Evolutionary conservation across 2,797 vertebrate genomes (phyloP), one percentile per base, ranked within the genome.

Genomic region (Moxostoma hubbsi): DNA sequence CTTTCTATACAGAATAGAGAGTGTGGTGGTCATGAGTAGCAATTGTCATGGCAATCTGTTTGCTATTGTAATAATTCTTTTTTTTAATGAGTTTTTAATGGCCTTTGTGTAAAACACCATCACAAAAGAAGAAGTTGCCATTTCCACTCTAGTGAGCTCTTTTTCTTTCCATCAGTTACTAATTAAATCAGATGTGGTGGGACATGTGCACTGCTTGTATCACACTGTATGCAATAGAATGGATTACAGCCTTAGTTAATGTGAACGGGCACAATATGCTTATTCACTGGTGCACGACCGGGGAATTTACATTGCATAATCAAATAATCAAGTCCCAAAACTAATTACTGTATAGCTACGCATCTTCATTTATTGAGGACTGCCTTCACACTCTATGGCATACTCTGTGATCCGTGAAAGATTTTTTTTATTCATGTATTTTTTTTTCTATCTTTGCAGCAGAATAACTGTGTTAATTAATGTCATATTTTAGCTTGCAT

Each of bases 381-480:
- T 43, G 68, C 10, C 59, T 82, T 85, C 70, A 74, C 36, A 69
- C 77, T 70, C 70, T 71, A 49, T 66, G 70, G 65, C 59, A 2
- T 10, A 67, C 0, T 11, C 75, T 5, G 47, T 79, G 81, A 81
- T 83, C 81, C 67, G 1, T 83, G 72, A 13, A 5, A 51, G 7
- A 36, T 36, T 24, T 69, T 53, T 24, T 49, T 24, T n/a, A 67
- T 73, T 57, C 0, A 6, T 15, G 55, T 55, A 9, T 75, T 77
- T 62, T 45, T 43, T 36, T 36, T 36, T 36, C 16, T 50, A 18
- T 59, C 18, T 77, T 76, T 68, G 55, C 50, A 70, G 10, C 49
- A 63, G 66, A 81, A 82, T 55, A 71, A 80, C 47, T 69, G n/a
- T 36, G 36, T 81, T 82, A 80, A 85, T 85, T 82, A 85, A 78